Conservation (phyloP, 92 coral and sea anemone species). For the Meandrina meandrites region DNA sequence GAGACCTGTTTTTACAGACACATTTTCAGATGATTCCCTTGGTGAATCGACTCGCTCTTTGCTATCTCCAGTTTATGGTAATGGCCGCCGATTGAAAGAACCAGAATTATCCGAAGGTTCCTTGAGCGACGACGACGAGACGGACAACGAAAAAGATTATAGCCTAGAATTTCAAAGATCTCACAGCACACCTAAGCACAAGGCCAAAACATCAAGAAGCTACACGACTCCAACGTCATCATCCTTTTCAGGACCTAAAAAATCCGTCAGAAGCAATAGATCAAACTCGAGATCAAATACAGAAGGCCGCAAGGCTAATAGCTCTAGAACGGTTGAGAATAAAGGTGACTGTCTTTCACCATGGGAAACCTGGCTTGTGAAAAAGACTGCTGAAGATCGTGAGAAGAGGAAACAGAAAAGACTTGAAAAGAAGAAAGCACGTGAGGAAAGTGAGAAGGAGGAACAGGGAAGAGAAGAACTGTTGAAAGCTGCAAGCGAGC, state of each 20-base stretch:
- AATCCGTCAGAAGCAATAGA: conserved; percentile 8
- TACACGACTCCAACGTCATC: conserved; percentile 14
- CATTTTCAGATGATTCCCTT: conserved; percentile 80
- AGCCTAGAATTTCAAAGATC: conserved; percentile 23
- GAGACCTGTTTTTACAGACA: not conserved
- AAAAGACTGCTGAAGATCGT: conserved; percentile 78
- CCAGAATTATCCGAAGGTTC: conserved; percentile 63
- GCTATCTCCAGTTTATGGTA: conserved; percentile 73
- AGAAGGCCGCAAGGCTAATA: not conserved
- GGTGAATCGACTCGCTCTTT: conserved; percentile 97
- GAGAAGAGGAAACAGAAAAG: conserved; percentile 55
- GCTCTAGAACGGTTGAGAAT: conserved; percentile 16
- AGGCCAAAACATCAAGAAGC: not conserved
- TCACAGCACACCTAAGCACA: conserved; percentile 17
- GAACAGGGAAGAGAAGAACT: conserved; percentile 49
- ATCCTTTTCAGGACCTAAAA: conserved; percentile 18
- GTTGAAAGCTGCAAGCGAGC: conserved; percentile 59
- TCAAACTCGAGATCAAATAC: conserved; percentile 16
- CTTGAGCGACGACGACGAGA: conserved; percentile 57
- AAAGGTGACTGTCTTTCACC: conserved; percentile 58
- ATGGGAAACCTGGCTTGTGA: conserved; percentile 94
- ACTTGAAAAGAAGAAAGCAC: conserved; percentile 52
- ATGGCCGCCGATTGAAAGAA: conserved; percentile 30
- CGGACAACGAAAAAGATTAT: conserved; percentile 18
- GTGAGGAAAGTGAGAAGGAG: conserved; percentile 49